Evolutionary conservation across 2,888 invertebrate species (phyloP).

Genomic region (Laspeyria flexula): DNA sequence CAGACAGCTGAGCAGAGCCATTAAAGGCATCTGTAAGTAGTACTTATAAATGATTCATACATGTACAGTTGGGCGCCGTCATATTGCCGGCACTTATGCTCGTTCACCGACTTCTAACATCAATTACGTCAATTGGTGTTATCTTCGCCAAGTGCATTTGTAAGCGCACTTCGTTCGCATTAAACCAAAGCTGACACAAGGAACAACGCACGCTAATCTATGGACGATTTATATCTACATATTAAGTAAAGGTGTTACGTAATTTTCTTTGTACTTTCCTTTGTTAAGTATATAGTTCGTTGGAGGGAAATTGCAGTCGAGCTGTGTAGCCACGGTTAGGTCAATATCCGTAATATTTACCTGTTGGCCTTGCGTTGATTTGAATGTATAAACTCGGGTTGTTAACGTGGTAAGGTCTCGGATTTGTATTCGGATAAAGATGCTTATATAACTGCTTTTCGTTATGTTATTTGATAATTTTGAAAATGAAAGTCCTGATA

Average conservation of each 20-base stretch:
- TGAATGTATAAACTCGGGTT: conserved; percentile 16
- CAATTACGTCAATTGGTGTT: conserved; percentile 68
- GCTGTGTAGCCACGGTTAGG: conserved; percentile 23
- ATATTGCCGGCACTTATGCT: conserved; percentile 56
- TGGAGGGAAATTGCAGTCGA: conserved; percentile 1
- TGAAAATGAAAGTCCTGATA: too few relatives aligned
- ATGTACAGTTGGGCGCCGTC: conserved; percentile 45
- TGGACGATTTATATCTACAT: conserved; percentile 51
- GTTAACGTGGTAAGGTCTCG: not conserved
- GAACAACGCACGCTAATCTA: conserved; percentile 24
- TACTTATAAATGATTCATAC: conserved; percentile 60
- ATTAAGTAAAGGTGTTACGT: conserved; percentile 54
- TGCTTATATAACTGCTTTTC: not conserved
- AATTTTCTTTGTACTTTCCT: conserved; percentile 45
- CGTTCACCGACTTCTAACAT: conserved; percentile 55
- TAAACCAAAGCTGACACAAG: conserved; percentile 44
- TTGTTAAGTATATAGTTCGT: conserved; percentile 13
- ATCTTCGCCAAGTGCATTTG: conserved; percentile 54
- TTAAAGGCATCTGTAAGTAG: conserved; percentile 50
- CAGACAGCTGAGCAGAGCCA: conserved; percentile 34
- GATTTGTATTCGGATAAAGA: not conserved
- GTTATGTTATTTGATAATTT: too few relatives aligned
- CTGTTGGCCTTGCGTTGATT: conserved; percentile 48
- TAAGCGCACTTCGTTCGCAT: conserved; percentile 51
- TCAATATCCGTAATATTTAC: conserved; percentile 46